Evolutionary conservation across 37 sponge, comb jelly and placozoan species (phyloP).

Genomic region (Beroe forskalii): DNA sequence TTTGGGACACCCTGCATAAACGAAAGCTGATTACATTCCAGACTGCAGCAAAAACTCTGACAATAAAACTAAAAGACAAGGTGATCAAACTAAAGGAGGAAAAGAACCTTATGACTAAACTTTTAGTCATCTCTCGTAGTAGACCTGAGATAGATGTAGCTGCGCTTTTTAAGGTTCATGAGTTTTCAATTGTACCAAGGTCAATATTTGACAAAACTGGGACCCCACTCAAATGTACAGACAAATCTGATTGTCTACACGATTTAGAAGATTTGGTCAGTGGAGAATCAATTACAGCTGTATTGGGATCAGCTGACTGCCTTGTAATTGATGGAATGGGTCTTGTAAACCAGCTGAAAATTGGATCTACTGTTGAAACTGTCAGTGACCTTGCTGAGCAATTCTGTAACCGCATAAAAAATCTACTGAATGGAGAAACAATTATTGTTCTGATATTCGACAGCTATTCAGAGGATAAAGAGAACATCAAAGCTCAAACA

Average conservation of each 20-base stretch:
- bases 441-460: not conserved
- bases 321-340: slow-evolving; percentile 20
- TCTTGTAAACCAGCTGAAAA: not conserved
- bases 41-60: not conserved
- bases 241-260: not conserved
- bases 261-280: not conserved
- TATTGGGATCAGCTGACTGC: not conserved
- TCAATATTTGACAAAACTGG: not conserved
- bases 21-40: not conserved
- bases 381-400: not conserved
- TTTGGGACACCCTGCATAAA: not conserved
- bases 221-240: not conserved
- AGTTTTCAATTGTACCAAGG: not conserved
- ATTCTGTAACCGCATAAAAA: not conserved
- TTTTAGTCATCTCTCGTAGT: not conserved
- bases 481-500: not conserved
- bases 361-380: not conserved
- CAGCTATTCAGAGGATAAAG: not conserved
- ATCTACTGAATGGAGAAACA: not conserved
- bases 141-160: not conserved
- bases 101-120: not conserved
- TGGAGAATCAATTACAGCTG: not conserved
- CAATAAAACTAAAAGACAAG: not conserved
- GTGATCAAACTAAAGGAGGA: not conserved
- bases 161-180: not conserved